These are phyloP conservation scores for Zeus faber DNA, from an alignment of 2,113 vertebrate genomes.

Conservation along the genomic window DNA sequence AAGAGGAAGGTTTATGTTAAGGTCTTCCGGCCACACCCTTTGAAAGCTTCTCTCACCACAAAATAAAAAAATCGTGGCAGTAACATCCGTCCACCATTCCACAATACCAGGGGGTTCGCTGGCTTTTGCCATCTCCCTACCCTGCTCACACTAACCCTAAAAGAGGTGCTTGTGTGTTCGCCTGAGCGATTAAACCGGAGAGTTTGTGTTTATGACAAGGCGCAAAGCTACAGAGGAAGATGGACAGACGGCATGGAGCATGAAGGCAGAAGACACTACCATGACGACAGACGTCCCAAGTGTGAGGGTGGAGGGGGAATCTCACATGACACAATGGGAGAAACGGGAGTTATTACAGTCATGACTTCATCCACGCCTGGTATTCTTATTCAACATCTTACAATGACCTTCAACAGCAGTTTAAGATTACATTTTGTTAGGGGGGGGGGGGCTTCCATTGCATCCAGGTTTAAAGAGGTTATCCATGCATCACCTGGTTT, in stretches of 20 bases:
- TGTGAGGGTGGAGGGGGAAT: not conserved
- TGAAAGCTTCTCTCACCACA: not conserved
- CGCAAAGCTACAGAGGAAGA: not conserved
- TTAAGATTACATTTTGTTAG: no score
- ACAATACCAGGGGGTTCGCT: not conserved
- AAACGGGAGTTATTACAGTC: not conserved
- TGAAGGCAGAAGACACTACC: not conserved
- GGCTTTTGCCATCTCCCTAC: not conserved
- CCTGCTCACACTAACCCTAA: not conserved
- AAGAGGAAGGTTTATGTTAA: not conserved
- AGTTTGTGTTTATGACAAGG: not conserved
- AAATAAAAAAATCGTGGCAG: not conserved
- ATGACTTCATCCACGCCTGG: slow-evolving; percentile 11
- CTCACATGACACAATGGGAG: not conserved
- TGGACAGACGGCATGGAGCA: no score
- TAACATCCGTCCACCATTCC: not conserved
- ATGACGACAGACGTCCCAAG: not conserved
- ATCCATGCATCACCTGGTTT: no score
- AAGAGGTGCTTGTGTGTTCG: not conserved
- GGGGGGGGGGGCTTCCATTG: no score
- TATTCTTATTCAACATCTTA: no score
- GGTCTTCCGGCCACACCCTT: not conserved
- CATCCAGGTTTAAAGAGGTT: no score
- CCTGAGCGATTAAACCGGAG: not conserved
- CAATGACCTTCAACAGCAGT: no score